Base-by-base conservation (phyloP, 2,113 vertebrate genomes). In the Mormoops blainvillei region DNA sequence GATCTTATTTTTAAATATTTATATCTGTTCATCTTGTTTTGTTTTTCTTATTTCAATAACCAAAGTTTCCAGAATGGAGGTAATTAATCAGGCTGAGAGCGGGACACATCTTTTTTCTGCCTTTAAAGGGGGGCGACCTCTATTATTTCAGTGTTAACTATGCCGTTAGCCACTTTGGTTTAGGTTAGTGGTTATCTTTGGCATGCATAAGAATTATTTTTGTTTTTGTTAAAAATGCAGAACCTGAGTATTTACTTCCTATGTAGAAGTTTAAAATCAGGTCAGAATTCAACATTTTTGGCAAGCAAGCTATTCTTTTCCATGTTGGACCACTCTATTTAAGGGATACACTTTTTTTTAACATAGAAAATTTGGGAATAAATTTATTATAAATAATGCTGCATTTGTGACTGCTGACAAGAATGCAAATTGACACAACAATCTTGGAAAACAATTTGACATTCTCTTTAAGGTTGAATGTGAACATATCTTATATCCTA, bases 1-100 rank as follows among this genome's bases (percentile, higher is more conserved):
- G 52, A 63, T 71, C n/a, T 90, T 87, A 94, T 92, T 96, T 94
- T 94, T 67, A 84, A 92, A 63, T 89, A 76, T 56, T 96, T 93
- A 20, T 52, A 58, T 74, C 28, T 94, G 58, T 95, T 95, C 80
- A 80, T 81, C 26, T 87, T 77, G 50, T 45, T 87, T 77, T 91
- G 3, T 78, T 5, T 87, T 68, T 87, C 4, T 87, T 63, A 61
- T 45, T 91, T 68, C 43, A 76, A 76, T 20, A 77, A 63, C 70
- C 52, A 88, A n/a, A 54, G 5, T 45, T 88, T 95, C 85, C 65
- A 88, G 38, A 76, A 33, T 80, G 80, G 71, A 92, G 70, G 70
- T 94, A 95, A 94, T 71, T 89, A 45, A 76, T 74, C 52, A 24
- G 24, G 18, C n/a, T 43, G 0, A 85, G 38, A 74, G 18, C 33